Conservation (phyloP, 2,113 vertebrate genomes). For the Oenanthe melanoleuca region DNA sequence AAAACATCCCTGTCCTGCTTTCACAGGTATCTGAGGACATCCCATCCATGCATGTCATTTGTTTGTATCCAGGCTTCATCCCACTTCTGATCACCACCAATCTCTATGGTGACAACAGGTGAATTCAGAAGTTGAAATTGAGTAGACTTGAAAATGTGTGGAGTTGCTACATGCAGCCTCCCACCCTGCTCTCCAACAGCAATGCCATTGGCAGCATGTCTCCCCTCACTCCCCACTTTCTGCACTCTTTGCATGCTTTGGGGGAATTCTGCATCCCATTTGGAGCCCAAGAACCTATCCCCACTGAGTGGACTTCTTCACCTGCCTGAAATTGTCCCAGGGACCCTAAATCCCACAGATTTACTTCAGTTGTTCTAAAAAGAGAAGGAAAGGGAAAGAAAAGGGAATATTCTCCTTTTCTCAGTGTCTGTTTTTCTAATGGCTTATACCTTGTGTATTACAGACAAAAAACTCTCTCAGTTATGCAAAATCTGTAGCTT, state of each 20-base stretch:
- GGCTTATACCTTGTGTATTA: neutral
- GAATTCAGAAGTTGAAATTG: neutral
- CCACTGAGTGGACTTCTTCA: accelerated
- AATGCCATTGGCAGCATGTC: neutral
- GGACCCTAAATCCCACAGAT: neutral
- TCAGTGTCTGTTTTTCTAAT: neutral
- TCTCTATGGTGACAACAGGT: neutral
- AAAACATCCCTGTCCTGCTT: neutral
- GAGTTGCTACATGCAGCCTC: accelerated
- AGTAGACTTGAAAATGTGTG: neutral
- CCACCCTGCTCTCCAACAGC: accelerated
- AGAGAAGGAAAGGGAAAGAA: neutral
- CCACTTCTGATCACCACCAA: neutral
- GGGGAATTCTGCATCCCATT: neutral
- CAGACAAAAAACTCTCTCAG: accelerated
- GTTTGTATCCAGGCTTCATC: no score
- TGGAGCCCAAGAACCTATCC: neutral
- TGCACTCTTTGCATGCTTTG: neutral
- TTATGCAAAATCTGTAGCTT: neutral
- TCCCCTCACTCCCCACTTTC: neutral
- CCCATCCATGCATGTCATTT: no score
- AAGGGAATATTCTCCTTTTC: neutral
- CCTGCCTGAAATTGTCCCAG: neutral
- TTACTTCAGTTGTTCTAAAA: neutral
- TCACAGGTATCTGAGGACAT: neutral